phyloP scores from a whole-genome alignment of 92 coral and sea anemone species.

The Umimayanthus kanabou region DNA sequence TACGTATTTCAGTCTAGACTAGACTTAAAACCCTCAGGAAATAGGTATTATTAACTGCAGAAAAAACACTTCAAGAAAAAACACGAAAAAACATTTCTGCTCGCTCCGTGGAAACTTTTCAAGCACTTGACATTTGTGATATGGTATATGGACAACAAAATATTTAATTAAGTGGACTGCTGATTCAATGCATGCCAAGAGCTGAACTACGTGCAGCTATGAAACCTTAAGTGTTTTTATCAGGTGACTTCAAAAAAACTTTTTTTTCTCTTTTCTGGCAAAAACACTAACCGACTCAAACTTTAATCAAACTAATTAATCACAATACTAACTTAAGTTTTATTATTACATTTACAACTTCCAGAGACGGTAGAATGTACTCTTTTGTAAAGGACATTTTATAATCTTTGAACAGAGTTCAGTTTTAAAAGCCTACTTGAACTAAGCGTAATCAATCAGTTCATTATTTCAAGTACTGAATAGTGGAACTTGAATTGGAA shows the following conservation, averaged over 20 bases:
- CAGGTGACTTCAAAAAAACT: background rate
- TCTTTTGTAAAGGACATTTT: too few species aligned
- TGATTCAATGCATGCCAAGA: background rate
- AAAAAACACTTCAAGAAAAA: background rate
- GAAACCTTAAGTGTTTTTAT: background rate
- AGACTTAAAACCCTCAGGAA: background rate
- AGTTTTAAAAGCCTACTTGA: too few species aligned
- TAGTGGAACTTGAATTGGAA: too few species aligned
- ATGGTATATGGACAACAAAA: background rate
- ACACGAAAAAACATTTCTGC: background rate
- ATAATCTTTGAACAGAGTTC: too few species aligned
- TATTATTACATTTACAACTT: too few species aligned
- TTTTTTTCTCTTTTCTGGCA: background rate
- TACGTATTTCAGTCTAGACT: background rate
- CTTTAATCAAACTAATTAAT: too few species aligned
- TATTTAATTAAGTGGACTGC: background rate
- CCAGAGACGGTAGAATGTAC: too few species aligned
- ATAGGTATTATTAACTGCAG: background rate
- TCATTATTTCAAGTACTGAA: too few species aligned
- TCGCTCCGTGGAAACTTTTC: too few species aligned
- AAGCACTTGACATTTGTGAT: too few species aligned
- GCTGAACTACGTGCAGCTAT: background rate
- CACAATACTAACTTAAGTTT: too few species aligned
- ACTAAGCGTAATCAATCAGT: too few species aligned
- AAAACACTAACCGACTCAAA: background rate